Conservation (phyloP, 2,888 invertebrate genomes). For the Apotomis capreana region DNA sequence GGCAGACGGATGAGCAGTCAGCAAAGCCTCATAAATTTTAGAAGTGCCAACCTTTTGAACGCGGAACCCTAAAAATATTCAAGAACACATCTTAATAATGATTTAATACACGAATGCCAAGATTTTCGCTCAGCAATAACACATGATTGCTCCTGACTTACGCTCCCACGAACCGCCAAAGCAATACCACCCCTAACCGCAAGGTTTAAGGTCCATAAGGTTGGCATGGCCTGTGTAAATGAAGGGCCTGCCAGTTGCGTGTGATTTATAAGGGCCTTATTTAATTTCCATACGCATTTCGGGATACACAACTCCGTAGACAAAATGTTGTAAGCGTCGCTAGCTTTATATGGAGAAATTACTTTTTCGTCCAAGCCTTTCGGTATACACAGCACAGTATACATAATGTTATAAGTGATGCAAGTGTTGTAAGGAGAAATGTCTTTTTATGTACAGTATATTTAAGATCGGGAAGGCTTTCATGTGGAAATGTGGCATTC, state of each 20-base stretch:
- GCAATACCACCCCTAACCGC: conserved; percentile 7
- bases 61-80: neutral
- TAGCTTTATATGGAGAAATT: neutral
- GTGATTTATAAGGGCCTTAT: conserved; percentile 60
- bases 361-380: conserved; percentile 45
- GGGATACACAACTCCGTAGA: conserved; percentile 7
- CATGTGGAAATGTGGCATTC: conserved; percentile 12
- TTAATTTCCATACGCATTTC: conserved; percentile 64
- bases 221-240: conserved; percentile 49
- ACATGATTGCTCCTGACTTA: conserved; percentile 9
- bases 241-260: conserved; percentile 58
- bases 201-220: neutral
- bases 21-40: too few relatives aligned
- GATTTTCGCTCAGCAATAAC: conserved; percentile 21
- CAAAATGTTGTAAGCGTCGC: neutral
- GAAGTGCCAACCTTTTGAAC: too few relatives aligned
- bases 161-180: neutral
- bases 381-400: conserved; percentile 12
- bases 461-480: neutral
- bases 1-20: too few relatives aligned
- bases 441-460: too few relatives aligned
- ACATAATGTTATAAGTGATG: neutral
- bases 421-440: neutral
- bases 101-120: conserved; percentile 22
- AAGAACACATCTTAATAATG: conserved; percentile 10